Conservation (phyloP, 2,888 invertebrate genomes). For the Melieria omissa region DNA sequence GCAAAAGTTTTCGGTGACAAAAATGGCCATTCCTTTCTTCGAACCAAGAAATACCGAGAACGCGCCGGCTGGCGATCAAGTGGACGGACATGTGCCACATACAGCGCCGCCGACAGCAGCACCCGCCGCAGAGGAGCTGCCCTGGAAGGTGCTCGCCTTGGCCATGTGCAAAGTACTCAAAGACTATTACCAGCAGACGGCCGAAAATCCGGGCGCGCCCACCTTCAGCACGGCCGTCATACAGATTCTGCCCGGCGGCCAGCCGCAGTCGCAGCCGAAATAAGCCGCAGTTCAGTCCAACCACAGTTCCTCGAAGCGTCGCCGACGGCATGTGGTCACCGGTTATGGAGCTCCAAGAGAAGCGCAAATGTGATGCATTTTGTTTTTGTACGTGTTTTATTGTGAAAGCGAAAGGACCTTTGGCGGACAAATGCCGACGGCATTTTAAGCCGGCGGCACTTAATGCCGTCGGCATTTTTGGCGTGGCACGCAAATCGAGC, state of each 20-base stretch:
- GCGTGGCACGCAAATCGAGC: not conserved
- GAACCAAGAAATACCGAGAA: constrained; percentile 53
- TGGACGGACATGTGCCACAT: constrained; percentile 51
- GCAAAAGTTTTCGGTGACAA: constrained; percentile 20
- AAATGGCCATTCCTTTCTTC: constrained; percentile 63
- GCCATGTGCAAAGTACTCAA: constrained; percentile 63
- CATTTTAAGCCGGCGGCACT: constrained; percentile 10
- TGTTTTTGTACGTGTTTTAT: constrained; percentile 1
- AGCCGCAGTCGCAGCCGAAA: not conserved
- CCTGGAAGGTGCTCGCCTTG: constrained; percentile 61
- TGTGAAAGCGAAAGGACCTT: not conserved
- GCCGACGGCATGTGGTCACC: constrained; percentile 13
- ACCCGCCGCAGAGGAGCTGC: constrained; percentile 50
- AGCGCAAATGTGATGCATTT: constrained; percentile 53
- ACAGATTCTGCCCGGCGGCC: constrained; percentile 56
- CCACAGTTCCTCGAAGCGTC: constrained; percentile 21
- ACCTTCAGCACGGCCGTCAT: constrained; percentile 54
- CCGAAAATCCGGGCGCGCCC: constrained; percentile 38
- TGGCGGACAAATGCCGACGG: constrained; percentile 21
- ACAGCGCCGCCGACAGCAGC: constrained; percentile 43
- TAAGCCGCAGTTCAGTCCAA: constrained; percentile 29
- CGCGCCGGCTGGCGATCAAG: constrained; percentile 52
- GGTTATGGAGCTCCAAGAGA: constrained; percentile 44
- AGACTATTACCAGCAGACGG: constrained; percentile 57
- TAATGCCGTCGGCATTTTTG: constrained; percentile 38